Conservation (phyloP, 2,797 vertebrate genomes). For the Calcarius lapponicus region DNA sequence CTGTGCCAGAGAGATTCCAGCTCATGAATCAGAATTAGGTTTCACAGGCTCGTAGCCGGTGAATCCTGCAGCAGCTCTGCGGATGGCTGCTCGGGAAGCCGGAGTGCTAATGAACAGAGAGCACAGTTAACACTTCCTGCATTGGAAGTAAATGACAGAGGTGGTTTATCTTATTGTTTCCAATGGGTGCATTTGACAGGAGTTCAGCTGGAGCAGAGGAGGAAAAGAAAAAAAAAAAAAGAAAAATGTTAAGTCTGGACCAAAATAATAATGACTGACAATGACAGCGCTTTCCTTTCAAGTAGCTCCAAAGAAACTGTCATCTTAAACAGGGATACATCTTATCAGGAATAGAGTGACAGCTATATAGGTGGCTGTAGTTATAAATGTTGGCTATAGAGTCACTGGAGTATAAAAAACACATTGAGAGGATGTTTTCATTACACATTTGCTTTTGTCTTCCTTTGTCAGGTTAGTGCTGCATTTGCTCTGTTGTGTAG, state of each 20-base stretch:
- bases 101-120: slow-evolving; percentile 52
- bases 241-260: slow-evolving; percentile 41
- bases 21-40: slow-evolving; percentile 59
- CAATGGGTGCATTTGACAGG: slow-evolving; percentile 65
- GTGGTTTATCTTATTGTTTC: slow-evolving; percentile 71
- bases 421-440: slow-evolving; percentile 39
- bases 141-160: slow-evolving; percentile 68
- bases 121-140: slow-evolving; percentile 60
- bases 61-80: slow-evolving; percentile 42
- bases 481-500: slow-evolving; percentile 28
- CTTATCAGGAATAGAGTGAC: slow-evolving; percentile 31
- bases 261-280: slow-evolving; percentile 55
- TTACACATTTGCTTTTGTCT: slow-evolving; percentile 57
- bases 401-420: slow-evolving; percentile 44
- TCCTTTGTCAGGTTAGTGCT: slow-evolving; percentile 46
- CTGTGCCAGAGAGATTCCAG: slow-evolving; percentile 32
- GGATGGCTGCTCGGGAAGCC: slow-evolving; percentile 43
- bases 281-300: slow-evolving; percentile 2
- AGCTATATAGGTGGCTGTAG: slow-evolving; percentile 45
- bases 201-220: slow-evolving; percentile 53
- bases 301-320: slow-evolving; percentile 51
- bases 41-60: slow-evolving; percentile 35
- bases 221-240: neutral
- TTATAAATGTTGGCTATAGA: slow-evolving; percentile 45
- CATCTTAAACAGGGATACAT: neutral